Conservation (phyloP, 2,113 vertebrate species). For the Notiomystis cincta region DNA sequence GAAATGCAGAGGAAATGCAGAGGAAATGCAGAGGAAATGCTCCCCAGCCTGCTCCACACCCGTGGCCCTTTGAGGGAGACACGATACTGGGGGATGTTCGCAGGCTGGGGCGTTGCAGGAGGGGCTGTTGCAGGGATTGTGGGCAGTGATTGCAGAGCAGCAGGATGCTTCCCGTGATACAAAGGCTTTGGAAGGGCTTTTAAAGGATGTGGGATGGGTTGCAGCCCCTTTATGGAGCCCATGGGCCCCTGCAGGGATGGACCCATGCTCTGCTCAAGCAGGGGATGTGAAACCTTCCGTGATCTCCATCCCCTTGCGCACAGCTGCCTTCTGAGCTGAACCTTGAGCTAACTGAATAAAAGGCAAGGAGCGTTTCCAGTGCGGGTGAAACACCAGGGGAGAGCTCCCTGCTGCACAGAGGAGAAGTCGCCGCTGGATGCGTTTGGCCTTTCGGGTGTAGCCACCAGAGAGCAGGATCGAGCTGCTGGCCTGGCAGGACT, state of each 20-base stretch:
- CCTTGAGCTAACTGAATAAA: neutral
- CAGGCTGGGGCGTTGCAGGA: neutral
- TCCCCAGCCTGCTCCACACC: neutral
- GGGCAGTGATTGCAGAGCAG: neutral
- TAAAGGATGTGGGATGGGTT: neutral
- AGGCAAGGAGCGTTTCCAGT: neutral
- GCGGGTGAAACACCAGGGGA: neutral
- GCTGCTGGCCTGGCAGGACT: neutral
- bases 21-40: neutral
- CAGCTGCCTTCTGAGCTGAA: neutral
- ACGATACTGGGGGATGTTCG: rapidly evolving
- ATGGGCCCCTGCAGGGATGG: rapidly evolving
- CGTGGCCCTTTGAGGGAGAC: neutral
- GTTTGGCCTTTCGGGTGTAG: neutral
- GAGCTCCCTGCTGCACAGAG: rapidly evolving
- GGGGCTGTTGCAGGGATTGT: neutral
- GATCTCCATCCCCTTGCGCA: neutral
- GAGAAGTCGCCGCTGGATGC: neutral
- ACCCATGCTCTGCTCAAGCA: neutral
- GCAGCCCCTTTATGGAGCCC: neutral
- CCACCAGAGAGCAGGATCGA: constrained; percentile 58
- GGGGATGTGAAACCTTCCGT: neutral
- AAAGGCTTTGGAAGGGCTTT: neutral
- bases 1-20: neutral
- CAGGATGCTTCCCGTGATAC: neutral